Conservation (phyloP, 2,113 vertebrate species). For the Ibidorhyncha struthersii region DNA sequence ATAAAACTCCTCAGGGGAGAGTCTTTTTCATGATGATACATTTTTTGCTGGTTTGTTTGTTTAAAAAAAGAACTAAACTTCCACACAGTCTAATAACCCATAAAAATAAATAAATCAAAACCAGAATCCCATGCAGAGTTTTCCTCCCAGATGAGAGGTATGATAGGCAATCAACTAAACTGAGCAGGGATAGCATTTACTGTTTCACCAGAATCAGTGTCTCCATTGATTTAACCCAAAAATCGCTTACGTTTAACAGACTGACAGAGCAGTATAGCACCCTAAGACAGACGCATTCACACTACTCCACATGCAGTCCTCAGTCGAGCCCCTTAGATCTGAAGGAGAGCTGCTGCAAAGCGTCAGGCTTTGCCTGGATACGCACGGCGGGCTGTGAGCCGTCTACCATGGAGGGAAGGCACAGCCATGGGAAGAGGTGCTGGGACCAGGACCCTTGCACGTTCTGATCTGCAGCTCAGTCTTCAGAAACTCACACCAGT, state of each 20-base stretch:
- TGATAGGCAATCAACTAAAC: neutral
- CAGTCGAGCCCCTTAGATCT: neutral
- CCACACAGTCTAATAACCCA: neutral
- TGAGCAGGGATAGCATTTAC: neutral
- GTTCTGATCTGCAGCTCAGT: neutral
- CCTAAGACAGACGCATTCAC: neutral
- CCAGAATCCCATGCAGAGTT: neutral
- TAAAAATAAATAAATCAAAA: neutral
- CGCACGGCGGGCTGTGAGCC: neutral
- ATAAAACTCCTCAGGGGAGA: neutral
- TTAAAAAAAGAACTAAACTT: neutral
- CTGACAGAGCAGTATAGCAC: neutral
- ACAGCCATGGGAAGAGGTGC: neutral
- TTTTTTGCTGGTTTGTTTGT: neutral
- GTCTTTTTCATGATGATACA: neutral
- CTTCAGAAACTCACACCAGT: neutral
- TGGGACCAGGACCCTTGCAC: accelerated
- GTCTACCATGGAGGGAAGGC: neutral
- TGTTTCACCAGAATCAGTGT: neutral
- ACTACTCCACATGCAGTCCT: neutral
- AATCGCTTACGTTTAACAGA: neutral
- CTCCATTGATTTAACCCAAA: neutral
- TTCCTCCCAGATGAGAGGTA: neutral
- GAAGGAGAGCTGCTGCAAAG: neutral
- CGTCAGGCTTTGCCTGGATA: neutral